Evolutionary conservation across 2,113 vertebrate genomes (phyloP).

Genomic region (Pandion haliaetus): DNA sequence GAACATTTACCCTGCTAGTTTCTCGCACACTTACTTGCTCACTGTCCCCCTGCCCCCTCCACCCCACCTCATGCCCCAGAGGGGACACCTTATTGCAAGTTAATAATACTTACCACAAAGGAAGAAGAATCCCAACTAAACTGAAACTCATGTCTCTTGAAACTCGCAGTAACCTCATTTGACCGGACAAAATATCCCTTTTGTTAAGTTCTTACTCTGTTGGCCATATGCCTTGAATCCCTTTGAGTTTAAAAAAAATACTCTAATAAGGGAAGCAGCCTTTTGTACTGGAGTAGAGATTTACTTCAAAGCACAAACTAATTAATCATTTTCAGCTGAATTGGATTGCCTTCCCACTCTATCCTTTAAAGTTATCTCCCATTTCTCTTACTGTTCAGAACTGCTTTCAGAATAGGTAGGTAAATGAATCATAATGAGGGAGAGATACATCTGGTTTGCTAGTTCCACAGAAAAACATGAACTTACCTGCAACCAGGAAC

Average conservation of each 20-base stretch:
- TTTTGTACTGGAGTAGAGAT: neutral
- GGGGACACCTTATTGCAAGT: neutral
- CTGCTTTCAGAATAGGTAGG: neutral
- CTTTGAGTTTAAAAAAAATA: neutral
- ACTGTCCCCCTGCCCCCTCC: neutral
- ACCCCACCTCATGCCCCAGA: neutral
- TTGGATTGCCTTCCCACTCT: neutral
- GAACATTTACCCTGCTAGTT: neutral
- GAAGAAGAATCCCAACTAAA: neutral
- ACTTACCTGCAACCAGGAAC: neutral
- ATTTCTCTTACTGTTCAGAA: neutral
- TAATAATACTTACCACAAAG: neutral
- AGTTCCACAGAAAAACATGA: neutral
- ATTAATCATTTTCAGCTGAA: neutral
- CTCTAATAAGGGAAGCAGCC: neutral
- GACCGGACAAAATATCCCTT: neutral
- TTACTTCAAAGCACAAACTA: neutral
- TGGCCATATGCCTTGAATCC: neutral
- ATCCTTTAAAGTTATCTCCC: neutral
- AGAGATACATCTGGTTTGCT: neutral
- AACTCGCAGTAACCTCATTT: neutral
- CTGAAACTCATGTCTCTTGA: neutral
- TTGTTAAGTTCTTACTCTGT: neutral
- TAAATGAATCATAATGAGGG: neutral
- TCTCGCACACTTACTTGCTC: neutral